A percentile compares a stretch with the other conserved stretches of the same genome.
Evolutionary conservation across 2,888 invertebrate species (phyloP).

Genomic region (Antheraea yamamai): DNA sequence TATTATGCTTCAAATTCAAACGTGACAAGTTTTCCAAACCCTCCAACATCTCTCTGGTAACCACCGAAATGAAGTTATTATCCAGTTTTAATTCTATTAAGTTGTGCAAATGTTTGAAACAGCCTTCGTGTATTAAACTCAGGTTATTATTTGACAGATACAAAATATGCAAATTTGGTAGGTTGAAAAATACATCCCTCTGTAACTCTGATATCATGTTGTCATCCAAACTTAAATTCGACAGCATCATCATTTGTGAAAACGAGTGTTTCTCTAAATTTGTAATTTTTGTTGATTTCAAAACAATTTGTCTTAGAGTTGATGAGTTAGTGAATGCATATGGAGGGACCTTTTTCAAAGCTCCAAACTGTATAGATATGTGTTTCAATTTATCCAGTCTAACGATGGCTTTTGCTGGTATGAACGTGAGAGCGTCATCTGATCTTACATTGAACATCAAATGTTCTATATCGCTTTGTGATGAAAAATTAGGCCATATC

Average conservation of each 20-base stretch:
- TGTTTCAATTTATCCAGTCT: conserved; percentile 86
- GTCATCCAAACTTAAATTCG: conserved; percentile 86
- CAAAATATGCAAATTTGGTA: conserved; percentile 87
- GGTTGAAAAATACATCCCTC: conserved; percentile 87
- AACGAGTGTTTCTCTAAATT: conserved; percentile 86
- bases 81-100: conserved; percentile 91
- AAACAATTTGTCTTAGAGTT: conserved; percentile 85
- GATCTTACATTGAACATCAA: conserved; percentile 87
- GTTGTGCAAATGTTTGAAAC: conserved; percentile 88
- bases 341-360: conserved; percentile 86
- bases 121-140: conserved; percentile 91
- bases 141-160: conserved; percentile 93
- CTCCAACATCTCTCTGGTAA: conserved; percentile 89
- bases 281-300: conserved; percentile 87
- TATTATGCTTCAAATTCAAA: conserved; percentile 88
- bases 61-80: conserved; percentile 87
- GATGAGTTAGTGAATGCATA: conserved; percentile 90
- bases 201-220: conserved; percentile 89
- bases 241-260: conserved; percentile 87
- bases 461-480: conserved; percentile 86
- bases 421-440: conserved; percentile 86
- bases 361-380: conserved; percentile 87
- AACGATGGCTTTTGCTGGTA: conserved; percentile 87
- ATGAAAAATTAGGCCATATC: conserved; percentile 88
- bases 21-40: conserved; percentile 87